Evolutionary conservation across 2,888 invertebrate species (phyloP), one percentile per base, ranked within the genome.

Genomic region (Homarus gammarus): DNA sequence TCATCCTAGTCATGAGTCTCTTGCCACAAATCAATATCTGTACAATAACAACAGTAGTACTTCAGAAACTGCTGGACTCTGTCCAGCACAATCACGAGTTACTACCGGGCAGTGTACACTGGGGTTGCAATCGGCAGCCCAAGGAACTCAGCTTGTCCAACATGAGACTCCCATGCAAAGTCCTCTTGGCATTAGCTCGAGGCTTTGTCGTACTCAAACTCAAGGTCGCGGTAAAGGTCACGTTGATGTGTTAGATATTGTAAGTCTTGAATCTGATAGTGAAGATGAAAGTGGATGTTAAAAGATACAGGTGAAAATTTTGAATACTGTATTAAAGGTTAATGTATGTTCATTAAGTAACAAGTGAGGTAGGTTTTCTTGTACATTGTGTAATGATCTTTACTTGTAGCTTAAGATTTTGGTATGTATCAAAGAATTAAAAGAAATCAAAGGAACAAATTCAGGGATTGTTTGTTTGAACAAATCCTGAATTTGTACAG

Each of bases 191-290:
- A 78, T 89, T n/a, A 73, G 89, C 33, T 84, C 89, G 36, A 77
- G 56, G 36, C 84, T 89, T n/a, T 61, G 84, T 8, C 64, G 78
- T 12, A 89, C 89, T 12, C 83, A 89, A 82, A 89, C 89, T 18
- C 89, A 84, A 38, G 89, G 89, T 1, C 49, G 89, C 31, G 89
- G 89, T 18, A 89, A 89, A 49, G 89, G 89, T 1, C 83, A 89
- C n/a, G 89, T 89, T 8, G 89, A 89, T 36, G 68, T 84, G 18
- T 56, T 89, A 38, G 89, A 89, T 75, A 84, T 89, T 78, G 70
- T 73, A 12, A 77, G 68, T 12, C 38, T 89, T 2, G 78, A 83
- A 56, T 64, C 64, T 36, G 84, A 89, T 27, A 82, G 75, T 49
- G 89, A 89, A 18, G 75, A 83, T 36, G 89, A 84, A 1, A 83